Conservation (phyloP, 1,140 invertebrate species). For the Octopus bimaculoides region DNA sequence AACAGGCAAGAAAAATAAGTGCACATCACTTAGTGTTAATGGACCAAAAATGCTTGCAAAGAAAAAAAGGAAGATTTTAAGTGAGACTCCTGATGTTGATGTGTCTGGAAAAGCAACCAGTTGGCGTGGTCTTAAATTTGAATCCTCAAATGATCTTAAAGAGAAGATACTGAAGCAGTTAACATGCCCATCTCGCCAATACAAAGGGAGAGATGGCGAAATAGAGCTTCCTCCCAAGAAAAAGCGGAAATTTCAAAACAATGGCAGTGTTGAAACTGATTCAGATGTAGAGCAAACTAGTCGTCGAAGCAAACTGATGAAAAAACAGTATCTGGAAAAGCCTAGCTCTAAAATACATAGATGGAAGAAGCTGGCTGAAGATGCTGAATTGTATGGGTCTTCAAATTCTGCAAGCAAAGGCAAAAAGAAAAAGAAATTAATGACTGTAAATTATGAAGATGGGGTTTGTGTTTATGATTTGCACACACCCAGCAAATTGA, state of each 20-base stretch:
- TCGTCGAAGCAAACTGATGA: background rate
- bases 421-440: background rate
- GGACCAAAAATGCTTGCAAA: background rate
- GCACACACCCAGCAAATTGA: background rate
- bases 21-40: background rate
- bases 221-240: background rate
- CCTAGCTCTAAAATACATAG: background rate
- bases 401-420: background rate
- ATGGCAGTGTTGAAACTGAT: background rate
- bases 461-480: conserved; percentile 1
- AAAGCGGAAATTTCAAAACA: background rate
- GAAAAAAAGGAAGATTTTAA: background rate
- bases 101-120: background rate
- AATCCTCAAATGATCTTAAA: background rate
- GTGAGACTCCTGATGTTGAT: background rate
- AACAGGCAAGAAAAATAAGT: background rate
- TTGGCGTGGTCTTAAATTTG: background rate
- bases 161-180: conserved; percentile 1
- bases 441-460: background rate
- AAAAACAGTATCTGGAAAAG: background rate
- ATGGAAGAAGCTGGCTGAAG: background rate
- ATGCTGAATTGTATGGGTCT: background rate
- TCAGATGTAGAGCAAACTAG: background rate
- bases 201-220: background rate
- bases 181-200: background rate